Percentiles rank a stretch among this genome's conserved stretches.
phyloP scores from a whole-genome alignment of 2,797 vertebrate genomes.

The Meriones psammophilus region DNA sequence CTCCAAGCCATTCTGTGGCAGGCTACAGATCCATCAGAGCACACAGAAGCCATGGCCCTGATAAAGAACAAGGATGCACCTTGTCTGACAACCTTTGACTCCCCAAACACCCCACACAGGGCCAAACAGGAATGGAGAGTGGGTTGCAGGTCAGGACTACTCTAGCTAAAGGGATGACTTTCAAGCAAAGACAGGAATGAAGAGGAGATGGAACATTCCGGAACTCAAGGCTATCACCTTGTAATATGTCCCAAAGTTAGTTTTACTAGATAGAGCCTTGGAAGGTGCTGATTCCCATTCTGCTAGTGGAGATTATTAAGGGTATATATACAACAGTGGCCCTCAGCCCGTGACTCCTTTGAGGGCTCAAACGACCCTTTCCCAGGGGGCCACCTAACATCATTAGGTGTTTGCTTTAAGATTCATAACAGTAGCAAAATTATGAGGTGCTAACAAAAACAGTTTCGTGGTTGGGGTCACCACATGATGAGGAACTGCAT shows the following conservation, averaged over 20 bases:
- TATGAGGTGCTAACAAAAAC: not conserved
- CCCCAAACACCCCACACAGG: not conserved
- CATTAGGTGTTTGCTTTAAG: too few species aligned
- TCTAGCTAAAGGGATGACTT: not conserved
- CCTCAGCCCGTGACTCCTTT: not conserved
- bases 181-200: not conserved
- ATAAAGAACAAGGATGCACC: rapidly evolving
- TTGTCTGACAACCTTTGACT: rapidly evolving
- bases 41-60: not conserved
- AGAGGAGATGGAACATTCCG: not conserved
- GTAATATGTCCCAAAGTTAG: not conserved
- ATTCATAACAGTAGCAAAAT: not conserved
- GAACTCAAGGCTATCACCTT: not conserved
- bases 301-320: not conserved
- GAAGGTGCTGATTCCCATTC: not conserved
- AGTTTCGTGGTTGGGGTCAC: not conserved
- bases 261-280: not conserved
- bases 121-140: not conserved
- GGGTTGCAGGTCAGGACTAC: not conserved
- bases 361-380: not conserved
- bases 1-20: too few species aligned
- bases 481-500: too few species aligned
- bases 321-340: not conserved
- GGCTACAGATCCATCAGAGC: not conserved
- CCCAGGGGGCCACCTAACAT: not conserved